Base-by-base conservation (phyloP, 1,140 invertebrate genomes). In the Leptopilina boulardi region DNA sequence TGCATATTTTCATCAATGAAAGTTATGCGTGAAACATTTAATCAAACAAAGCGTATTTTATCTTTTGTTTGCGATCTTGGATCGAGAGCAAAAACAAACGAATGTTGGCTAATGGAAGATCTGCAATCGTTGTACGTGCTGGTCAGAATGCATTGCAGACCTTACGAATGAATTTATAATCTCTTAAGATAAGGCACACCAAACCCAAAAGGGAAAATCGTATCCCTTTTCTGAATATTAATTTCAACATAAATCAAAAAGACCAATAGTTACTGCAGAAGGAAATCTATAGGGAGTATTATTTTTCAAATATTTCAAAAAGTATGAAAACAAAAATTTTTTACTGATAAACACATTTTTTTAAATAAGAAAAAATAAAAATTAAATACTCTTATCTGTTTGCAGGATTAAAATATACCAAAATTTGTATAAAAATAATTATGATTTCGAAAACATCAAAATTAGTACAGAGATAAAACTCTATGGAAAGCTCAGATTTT, bases 91-190 rank as follows among this genome's bases (percentile, higher is more conserved):
- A 71, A 73, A 66, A 80, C 83, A 84, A 85, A 83, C 80, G 84
- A 70, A 54, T 19, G 15, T 23, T 44, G 42, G 77, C 73, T 86
- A 86, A 86, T 83, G 76, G 83, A 70, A 79, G 78, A 85, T 82
- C 77, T 79, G 66, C 47, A 79, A 84, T 79, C 78, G 71, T 47
- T 75, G 44, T 82, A 73, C 77, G 79, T 74, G 75, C 76, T 74
- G 73, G 66, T 73, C 72, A 75, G 75, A 82, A 83, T 75, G 74
- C 79, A 83, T 83, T 76, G 83, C 44, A 70, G 75, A 41, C 75
- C 74, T 83, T 82, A 79, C 76, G 66, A 70, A 54, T 19, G 77
- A 85, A 85, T 84, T 86, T 84, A 85, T 85, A 85, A 83, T 85
- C 79, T 75, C 78, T 73, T 54, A 51, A 83, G 84, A 85, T 86